Evolutionary conservation across 2,113 vertebrate species (phyloP).

Genomic region (Puma concolor): DNA sequence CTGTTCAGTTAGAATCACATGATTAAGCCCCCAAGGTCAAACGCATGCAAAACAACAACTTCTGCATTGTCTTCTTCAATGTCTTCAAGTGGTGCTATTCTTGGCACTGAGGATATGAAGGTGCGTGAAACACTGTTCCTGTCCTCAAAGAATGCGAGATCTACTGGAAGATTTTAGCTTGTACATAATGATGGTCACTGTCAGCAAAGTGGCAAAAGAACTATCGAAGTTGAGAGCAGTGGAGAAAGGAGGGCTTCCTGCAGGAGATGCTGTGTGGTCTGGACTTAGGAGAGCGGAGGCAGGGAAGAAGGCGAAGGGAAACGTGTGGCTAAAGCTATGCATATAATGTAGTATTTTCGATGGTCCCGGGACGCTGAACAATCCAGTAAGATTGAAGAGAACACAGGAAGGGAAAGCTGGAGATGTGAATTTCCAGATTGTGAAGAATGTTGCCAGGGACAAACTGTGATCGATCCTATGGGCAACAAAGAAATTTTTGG

Average conservation of each 20-base stretch:
- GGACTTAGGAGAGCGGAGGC: not conserved
- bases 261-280: not conserved
- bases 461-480: not conserved
- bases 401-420: not conserved
- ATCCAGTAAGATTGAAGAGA: not conserved
- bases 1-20: not conserved
- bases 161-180: not conserved
- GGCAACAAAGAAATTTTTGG: not conserved
- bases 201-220: not conserved
- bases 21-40: not conserved
- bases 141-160: not conserved
- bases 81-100: not conserved
- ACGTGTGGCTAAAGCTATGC: not conserved
- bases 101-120: not conserved
- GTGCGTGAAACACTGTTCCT: not conserved
- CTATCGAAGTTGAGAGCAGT: not conserved
- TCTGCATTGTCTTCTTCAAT: not conserved
- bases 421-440: not conserved
- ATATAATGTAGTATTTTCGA: not conserved
- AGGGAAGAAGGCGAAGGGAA: not conserved
- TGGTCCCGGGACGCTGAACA: not conserved
- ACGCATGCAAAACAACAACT: not conserved
- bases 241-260: not conserved
- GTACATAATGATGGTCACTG: not conserved
- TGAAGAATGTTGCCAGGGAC: not conserved